A percentile compares a stretch with the other conserved stretches of the same genome.
Evolutionary conservation across 2,113 vertebrate species (phyloP).

Genomic region (Martes martes): DNA sequence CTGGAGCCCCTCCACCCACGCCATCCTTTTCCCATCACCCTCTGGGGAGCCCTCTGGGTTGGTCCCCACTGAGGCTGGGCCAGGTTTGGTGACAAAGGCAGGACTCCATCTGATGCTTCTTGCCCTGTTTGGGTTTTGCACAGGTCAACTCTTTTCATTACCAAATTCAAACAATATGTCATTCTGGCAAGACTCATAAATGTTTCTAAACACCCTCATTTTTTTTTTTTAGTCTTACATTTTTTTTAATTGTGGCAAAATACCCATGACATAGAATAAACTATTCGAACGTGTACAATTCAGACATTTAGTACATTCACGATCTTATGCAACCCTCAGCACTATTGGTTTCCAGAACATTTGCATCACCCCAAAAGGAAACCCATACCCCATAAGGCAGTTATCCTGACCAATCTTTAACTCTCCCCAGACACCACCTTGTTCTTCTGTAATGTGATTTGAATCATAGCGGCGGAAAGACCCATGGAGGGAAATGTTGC

Average conservation of each 20-base stretch:
- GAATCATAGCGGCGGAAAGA: neutral
- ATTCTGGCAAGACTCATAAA: neutral
- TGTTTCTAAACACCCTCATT: neutral
- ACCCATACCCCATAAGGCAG: accelerated
- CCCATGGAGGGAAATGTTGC: neutral
- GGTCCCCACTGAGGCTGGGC: neutral
- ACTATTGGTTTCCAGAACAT: neutral
- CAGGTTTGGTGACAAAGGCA: neutral
- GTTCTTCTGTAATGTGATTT: neutral
- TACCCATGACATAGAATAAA: neutral
- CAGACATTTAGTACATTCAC: neutral
- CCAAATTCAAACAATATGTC: neutral
- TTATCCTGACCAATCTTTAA: neutral
- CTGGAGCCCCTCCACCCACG: neutral
- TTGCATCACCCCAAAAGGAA: neutral
- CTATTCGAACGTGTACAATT: neutral
- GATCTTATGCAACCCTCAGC: too few relatives aligned
- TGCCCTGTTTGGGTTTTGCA: neutral
- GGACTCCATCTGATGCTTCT: neutral
- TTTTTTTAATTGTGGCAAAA: slow-evolving; percentile 9
- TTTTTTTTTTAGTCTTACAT: neutral
- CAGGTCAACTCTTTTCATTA: neutral
- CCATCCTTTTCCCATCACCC: neutral
- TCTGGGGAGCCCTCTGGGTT: neutral
- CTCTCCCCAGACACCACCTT: neutral